phyloP scores from a whole-genome alignment of 2,113 vertebrate genomes.

The Xiphophorus hellerii region DNA sequence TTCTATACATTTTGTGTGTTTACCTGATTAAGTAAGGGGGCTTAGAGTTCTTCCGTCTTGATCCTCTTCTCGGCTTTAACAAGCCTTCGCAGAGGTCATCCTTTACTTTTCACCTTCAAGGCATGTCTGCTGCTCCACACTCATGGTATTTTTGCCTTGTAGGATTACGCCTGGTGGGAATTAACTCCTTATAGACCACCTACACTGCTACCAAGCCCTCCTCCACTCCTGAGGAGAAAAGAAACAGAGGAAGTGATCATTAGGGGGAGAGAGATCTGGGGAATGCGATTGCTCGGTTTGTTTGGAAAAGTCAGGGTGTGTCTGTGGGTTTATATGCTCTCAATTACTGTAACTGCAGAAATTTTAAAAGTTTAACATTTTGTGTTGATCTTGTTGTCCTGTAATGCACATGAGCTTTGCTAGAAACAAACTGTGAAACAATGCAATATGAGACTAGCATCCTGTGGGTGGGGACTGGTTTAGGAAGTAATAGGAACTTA shows the following conservation, averaged over 20 bases:
- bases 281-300: conserved; percentile 56
- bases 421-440: conserved; percentile 67
- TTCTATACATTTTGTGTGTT: background rate
- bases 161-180: conserved; percentile 68
- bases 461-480: conserved; percentile 77
- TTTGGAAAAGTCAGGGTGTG: conserved; percentile 53
- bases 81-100: conserved; percentile 52
- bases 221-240: conserved; percentile 27
- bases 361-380: background rate
- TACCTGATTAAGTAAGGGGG: conserved; percentile 7
- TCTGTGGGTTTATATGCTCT: conserved; percentile 14
- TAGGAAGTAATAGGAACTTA: conserved; percentile 75
- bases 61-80: conserved; percentile 40
- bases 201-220: conserved; percentile 45
- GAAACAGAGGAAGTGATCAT: conserved; percentile 54
- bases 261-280: conserved; percentile 37
- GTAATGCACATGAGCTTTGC: conserved; percentile 26
- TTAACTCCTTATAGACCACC: conserved; percentile 70
- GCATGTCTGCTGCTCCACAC: conserved; percentile 50
- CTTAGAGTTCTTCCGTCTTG: conserved; percentile 40
- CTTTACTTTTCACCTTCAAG: conserved; percentile 42
- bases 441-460: conserved; percentile 68
- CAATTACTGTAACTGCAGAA: conserved; percentile 1
- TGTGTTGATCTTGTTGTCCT: background rate
- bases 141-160: conserved; percentile 43